Conservation (phyloP, 2,888 invertebrate genomes). For the Apamea monoglypha region DNA sequence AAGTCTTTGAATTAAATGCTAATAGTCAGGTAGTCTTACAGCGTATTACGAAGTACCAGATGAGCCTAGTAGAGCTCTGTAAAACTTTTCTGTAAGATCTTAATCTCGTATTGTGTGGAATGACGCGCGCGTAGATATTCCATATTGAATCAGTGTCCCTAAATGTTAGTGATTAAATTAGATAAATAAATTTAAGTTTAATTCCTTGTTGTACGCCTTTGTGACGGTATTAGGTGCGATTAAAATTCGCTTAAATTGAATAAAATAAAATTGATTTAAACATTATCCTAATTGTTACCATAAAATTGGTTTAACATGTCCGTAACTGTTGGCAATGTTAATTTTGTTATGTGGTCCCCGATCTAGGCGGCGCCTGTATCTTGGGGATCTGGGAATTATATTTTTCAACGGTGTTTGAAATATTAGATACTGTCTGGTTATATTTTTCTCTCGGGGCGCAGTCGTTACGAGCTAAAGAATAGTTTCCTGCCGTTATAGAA, state of each 20-base stretch:
- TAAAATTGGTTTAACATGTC: neutral
- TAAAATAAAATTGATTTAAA: neutral
- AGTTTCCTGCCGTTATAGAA: neutral
- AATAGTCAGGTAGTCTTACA: neutral
- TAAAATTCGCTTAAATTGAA: neutral
- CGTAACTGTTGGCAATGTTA: neutral
- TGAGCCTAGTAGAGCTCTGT: neutral
- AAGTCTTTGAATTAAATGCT: conserved; percentile 10
- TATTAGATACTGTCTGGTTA: neutral
- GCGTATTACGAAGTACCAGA: conserved; percentile 32
- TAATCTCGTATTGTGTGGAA: conserved; percentile 15
- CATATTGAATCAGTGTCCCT: neutral
- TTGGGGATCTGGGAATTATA: neutral
- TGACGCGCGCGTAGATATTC: neutral
- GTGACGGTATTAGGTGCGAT: neutral
- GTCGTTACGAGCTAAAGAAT: neutral
- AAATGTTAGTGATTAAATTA: neutral
- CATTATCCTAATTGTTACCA: too few relatives aligned
- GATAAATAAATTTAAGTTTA: neutral
- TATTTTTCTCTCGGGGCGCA: neutral
- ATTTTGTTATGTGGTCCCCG: neutral
- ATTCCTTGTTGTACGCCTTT: neutral
- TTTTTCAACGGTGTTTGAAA: neutral
- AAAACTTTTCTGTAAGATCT: conserved; percentile 43
- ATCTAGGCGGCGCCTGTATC: neutral